Evolutionary conservation across 2,888 invertebrate genomes (phyloP).

Genomic region (Euplexia lucipara): DNA sequence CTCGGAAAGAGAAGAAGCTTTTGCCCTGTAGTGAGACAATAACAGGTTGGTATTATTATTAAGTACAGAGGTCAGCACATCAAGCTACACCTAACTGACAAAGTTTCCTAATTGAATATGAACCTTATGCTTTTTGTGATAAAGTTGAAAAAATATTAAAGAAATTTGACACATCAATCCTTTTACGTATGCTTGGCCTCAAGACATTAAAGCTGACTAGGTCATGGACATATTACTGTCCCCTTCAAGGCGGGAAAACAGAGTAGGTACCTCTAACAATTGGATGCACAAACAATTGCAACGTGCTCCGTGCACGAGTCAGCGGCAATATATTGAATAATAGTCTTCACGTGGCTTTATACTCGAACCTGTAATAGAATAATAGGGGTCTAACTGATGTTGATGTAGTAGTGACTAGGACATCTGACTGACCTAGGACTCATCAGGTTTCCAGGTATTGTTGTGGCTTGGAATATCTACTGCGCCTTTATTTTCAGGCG

Average conservation of each 20-base stretch:
- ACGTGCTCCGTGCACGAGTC: conserved; percentile 36
- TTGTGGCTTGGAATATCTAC: background rate
- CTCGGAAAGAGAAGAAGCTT: too few relatives aligned
- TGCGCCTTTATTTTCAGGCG: background rate
- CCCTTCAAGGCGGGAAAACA: conserved; percentile 3
- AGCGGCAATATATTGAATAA: conserved; percentile 55
- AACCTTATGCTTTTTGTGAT: too few relatives aligned
- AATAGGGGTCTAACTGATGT: conserved; percentile 54
- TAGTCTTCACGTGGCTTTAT: conserved; percentile 52
- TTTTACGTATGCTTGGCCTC: too few relatives aligned
- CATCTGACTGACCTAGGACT: background rate
- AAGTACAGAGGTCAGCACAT: too few relatives aligned
- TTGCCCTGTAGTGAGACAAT: too few relatives aligned
- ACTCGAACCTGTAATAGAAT: conserved; percentile 51
- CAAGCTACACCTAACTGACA: too few relatives aligned
- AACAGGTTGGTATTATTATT: too few relatives aligned
- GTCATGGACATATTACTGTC: conserved; percentile 16
- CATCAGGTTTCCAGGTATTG: conserved; percentile 29
- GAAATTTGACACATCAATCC: too few relatives aligned
- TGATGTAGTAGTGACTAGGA: conserved; percentile 25
- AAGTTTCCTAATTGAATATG: too few relatives aligned
- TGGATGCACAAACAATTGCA: conserved; percentile 35
- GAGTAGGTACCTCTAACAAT: conserved; percentile 34
- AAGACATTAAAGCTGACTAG: background rate
- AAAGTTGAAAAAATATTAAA: too few relatives aligned